Base-by-base conservation (phyloP, 2,888 invertebrate genomes). In the Stenodera caucasica region DNA sequence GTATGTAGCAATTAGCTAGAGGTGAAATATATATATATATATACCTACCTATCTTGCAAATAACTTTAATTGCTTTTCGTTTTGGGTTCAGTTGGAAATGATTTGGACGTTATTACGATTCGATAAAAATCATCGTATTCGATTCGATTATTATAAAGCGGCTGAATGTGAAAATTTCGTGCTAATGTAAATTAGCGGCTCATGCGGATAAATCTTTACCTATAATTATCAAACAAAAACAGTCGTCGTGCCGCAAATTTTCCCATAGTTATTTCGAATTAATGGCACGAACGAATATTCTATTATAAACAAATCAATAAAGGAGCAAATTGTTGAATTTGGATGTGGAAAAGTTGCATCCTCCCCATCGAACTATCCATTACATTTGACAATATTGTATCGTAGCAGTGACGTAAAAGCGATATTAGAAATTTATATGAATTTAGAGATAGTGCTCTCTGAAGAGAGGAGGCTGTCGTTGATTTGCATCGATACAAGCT, bases 401-500 rank as follows among this genome's bases (percentile, higher is more conserved):
- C 15, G 14, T 37, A 14, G 15, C 2, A 15, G 37, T 37, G 37
- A 37, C 15, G 15, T 15, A 63, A 56, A 51, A 60, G 63, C 66
- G 64, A 66, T 66, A 67, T 67, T 66, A 64, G 58, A 58, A 66
- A 63, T 67, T 67, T 66, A 66, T 65, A 65, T 67, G 60, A 64
- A 61, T 62, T 57, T 59, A 60, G 61, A 59, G 53, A 62, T 61
- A 61, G 63, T 61, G 52, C 53, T 61, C 55, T 58, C 60, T 29
- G 35, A 51, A 54, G n/a, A n/a, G n/a, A n/a, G n/a, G 57, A 63
- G 30, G 49, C 29, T 52, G 37, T 32, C 55, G 9, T 52, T 69
- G 67, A 69, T 69, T 69, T 69, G 65, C 67, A 67, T 67, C 67
- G 67, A 69, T 69, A 69, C 67, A 68, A 64, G 65, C 58, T 63